A percentile compares a stretch with the other conserved stretches of the same genome.
These are phyloP conservation scores for Pseudobourletiella spinata DNA, from an alignment of 1,140 invertebrate species.

Conservation along the genomic window DNA sequence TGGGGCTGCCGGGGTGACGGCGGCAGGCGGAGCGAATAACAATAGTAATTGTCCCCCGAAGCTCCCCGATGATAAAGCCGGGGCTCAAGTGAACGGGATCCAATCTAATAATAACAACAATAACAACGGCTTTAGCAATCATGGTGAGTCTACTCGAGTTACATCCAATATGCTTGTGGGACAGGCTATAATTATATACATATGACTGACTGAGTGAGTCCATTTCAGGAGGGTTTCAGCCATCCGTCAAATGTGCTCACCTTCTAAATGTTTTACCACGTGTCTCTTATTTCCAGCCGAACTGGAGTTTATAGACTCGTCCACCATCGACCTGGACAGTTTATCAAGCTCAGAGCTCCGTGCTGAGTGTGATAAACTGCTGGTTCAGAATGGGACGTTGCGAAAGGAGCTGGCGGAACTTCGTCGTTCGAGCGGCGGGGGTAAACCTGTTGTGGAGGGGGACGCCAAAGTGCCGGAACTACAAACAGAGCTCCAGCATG, in stretches of 20 bases:
- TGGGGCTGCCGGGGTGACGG: neutral
- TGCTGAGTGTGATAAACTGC: slow-evolving; percentile 42
- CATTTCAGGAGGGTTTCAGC: too few relatives aligned
- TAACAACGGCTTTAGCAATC: slow-evolving; percentile 19
- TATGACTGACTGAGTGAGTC: too few relatives aligned
- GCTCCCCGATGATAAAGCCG: neutral
- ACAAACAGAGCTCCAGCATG: slow-evolving; percentile 45
- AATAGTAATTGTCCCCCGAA: neutral
- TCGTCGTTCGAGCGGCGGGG: slow-evolving; percentile 35
- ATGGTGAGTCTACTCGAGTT: slow-evolving; percentile 9
- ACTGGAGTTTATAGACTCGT: neutral
- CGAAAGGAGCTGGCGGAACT: slow-evolving; percentile 52
- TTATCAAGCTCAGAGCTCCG: slow-evolving; percentile 32
- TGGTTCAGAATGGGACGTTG: slow-evolving; percentile 57
- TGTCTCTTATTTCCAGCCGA: too few relatives aligned
- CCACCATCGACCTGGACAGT: slow-evolving; percentile 21
- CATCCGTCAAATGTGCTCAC: too few relatives aligned
- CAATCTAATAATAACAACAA: slow-evolving; percentile 14
- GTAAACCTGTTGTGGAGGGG: slow-evolving; percentile 14
- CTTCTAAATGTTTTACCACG: too few relatives aligned
- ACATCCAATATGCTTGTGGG: too few relatives aligned
- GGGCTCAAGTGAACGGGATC: slow-evolving; percentile 20
- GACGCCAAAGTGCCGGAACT: slow-evolving; percentile 41
- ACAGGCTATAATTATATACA: too few relatives aligned
- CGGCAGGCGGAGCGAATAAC: neutral